Percentiles rank a stretch among this genome's conserved stretches.
Conservation (phyloP, 2,888 invertebrate species). For the Leptogaster cylindrica region DNA sequence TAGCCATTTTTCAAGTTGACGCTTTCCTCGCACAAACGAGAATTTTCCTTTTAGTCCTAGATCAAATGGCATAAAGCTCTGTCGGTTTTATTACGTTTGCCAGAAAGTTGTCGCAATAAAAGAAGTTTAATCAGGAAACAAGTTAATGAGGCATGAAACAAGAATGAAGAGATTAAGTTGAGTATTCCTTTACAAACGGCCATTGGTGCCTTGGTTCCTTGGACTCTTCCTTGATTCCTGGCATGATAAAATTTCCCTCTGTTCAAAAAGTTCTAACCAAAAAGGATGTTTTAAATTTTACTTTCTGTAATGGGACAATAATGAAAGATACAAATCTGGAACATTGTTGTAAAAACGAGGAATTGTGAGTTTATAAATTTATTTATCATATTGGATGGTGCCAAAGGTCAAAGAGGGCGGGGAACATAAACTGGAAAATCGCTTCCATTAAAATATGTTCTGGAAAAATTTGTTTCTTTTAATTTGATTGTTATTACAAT, state of each 20-base stretch:
- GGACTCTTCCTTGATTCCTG: conserved; percentile 1
- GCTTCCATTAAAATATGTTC: too few species aligned
- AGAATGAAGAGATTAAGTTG: conserved; percentile 35
- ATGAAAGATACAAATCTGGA: neutral
- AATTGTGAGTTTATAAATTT: too few species aligned
- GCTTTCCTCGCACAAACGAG: neutral
- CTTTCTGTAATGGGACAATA: neutral
- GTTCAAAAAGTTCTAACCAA: conserved; percentile 6
- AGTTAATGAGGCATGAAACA: conserved; percentile 38
- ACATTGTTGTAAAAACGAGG: too few species aligned
- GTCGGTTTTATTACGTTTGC: conserved; percentile 31
- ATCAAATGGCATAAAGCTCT: conserved; percentile 33
- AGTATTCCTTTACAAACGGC: conserved; percentile 13
- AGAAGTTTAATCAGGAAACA: conserved; percentile 35
- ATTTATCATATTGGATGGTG: too few species aligned
- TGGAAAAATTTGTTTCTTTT: too few species aligned
- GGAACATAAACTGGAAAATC: too few species aligned
- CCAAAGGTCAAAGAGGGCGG: too few species aligned
- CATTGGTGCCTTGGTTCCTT: conserved; percentile 22
- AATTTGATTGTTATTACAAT: too few species aligned
- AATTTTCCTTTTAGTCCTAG: conserved; percentile 2
- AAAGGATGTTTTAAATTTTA: conserved; percentile 13
- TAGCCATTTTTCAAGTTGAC: conserved; percentile 29
- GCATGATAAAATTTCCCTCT: conserved; percentile 17
- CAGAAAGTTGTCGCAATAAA: conserved; percentile 38